Conservation (phyloP, 2,113 vertebrate genomes). For the Myotis lucifugus region DNA sequence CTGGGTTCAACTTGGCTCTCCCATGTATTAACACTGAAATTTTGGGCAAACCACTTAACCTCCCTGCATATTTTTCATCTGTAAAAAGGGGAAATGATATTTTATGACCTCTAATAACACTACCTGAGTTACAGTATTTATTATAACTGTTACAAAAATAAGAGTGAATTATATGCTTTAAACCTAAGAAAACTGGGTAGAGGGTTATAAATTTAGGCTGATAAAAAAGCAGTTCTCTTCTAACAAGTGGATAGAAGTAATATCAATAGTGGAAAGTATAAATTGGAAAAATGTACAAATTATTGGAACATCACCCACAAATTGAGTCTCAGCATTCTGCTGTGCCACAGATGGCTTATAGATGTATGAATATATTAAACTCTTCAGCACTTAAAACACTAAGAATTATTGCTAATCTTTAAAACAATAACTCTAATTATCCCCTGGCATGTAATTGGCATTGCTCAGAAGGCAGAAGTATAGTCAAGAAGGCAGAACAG, state of each 20-base stretch:
- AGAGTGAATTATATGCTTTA: not conserved
- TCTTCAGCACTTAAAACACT: constrained; percentile 27
- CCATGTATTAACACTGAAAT: not conserved
- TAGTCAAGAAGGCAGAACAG: constrained; percentile 24
- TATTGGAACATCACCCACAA: constrained; percentile 2
- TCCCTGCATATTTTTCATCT: not conserved
- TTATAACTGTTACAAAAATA: not conserved
- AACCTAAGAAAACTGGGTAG: not conserved
- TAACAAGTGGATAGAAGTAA: not conserved
- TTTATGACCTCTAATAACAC: not conserved
- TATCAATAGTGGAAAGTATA: not conserved
- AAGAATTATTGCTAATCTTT: constrained; percentile 26
- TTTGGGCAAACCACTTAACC: not conserved
- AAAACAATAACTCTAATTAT: not conserved
- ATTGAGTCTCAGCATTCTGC: not conserved
- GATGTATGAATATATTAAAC: not conserved
- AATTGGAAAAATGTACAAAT: constrained; percentile 1
- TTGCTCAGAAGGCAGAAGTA: not conserved
- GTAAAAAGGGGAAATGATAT: not conserved
- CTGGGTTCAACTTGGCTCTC: not conserved
- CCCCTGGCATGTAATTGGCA: not conserved
- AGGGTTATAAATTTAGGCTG: not conserved
- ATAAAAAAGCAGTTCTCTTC: not conserved
- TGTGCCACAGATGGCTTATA: not conserved
- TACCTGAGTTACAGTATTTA: not conserved